phyloP scores from a whole-genome alignment of 1,140 invertebrate genomes.

The Eurosta solidaginis region DNA sequence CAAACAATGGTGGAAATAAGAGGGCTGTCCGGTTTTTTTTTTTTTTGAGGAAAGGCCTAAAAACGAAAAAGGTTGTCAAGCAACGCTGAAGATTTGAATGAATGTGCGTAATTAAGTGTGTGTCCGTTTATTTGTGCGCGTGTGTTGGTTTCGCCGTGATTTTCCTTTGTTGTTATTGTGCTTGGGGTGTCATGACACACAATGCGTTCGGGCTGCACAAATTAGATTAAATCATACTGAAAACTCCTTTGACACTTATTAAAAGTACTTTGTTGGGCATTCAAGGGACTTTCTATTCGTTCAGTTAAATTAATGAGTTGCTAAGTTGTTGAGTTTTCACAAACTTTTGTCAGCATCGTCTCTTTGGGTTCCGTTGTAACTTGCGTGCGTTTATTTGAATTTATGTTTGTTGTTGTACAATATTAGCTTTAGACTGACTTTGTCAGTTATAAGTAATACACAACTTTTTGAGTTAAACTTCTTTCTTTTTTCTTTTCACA shows the following conservation, averaged over 20 bases:
- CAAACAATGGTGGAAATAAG: conserved; percentile 6
- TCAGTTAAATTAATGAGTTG: no score
- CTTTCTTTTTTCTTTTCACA: conserved; percentile 2
- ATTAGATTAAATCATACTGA: conserved; percentile 22
- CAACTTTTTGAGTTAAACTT: not conserved
- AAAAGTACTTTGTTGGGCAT: not conserved
- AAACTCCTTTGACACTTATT: conserved; percentile 19
- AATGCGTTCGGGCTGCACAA: not conserved
- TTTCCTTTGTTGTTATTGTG: not conserved
- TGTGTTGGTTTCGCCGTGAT: no score
- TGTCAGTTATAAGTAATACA: not conserved
- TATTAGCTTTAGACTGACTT: not conserved
- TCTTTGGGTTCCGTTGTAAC: not conserved
- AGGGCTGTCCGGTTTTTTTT: no score
- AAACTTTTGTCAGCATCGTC: not conserved
- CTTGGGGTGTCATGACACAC: not conserved
- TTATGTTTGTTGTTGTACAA: not conserved
- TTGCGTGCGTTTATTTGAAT: not conserved
- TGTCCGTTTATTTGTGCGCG: not conserved
- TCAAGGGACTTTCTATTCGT: not conserved
- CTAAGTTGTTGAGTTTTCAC: not conserved
- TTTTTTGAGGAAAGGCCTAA: not conserved
- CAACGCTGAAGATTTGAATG: no score
- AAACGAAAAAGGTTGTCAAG: not conserved
- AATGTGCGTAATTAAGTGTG: no score